Evolutionary conservation across 2,113 vertebrate genomes (phyloP), one percentile per base, ranked within the genome.

Genomic region (Takifugu flavidus): DNA sequence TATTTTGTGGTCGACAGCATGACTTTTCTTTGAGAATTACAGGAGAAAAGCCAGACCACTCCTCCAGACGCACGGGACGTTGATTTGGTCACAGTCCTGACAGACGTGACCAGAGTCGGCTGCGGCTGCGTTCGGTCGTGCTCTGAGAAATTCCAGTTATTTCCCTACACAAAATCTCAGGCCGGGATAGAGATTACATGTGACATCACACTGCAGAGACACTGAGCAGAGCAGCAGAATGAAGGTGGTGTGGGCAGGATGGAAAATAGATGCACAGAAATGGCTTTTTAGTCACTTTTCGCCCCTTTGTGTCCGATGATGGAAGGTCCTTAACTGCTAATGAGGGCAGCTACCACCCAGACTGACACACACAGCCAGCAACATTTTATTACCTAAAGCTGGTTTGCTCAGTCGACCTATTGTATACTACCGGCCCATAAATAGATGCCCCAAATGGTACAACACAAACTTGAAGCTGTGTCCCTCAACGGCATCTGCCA

Each of bases 401-500:
- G 57, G 61, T 74, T 77, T 82, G 67, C 67, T 79, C 80, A 76
- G 77, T 73, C 74, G 78, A 82, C 75, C 67, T 75, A 64, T 69
- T 83, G 70, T 83, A 53, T 63, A 62, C 66, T 51, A 56, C 49
- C 13, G 28, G 34, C 56, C 79, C 80, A 78, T 64, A 87, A 89
- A 88, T 87, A 89, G 82, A 85, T 51, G 45, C 6, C 7, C 74
- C 83, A 89, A 87, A 87, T 79, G 83, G 74, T 75, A 62, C 49
- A 82, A 83, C 63, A 62, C 87, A 85, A 88, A 88, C 83, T 64
- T 68, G 69, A 84, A 67, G 77, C 69, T 74, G 74, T 74, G 80
- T 82, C 84, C 49, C 74, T 65, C 65, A 68, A 81, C 67, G 80
- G 88, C 88, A 91, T 91, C 88, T 91, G 90, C 82, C 61, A 47